These are phyloP conservation scores for Drosophila persimilis DNA, from an alignment of 1,140 invertebrate species.

Conservation along the genomic window DNA sequence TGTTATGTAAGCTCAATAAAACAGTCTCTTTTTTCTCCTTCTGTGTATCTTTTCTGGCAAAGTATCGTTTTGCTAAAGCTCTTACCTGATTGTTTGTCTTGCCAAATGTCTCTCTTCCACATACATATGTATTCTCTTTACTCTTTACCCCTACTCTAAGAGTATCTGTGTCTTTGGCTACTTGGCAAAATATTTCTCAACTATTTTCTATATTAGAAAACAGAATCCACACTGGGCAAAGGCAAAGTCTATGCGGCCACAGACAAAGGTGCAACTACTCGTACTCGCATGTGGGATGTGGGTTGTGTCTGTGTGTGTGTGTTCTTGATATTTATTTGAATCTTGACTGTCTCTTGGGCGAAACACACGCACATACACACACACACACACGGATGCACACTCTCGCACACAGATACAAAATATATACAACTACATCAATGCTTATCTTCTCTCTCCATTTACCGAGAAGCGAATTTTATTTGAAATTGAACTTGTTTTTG, in stretches of 20 bases:
- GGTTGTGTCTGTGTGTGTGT: conserved; percentile 17
- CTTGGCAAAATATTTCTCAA: conserved; percentile 77
- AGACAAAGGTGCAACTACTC: conserved; percentile 65
- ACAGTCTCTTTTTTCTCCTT: conserved; percentile 32
- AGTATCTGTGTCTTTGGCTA: conserved; percentile 53
- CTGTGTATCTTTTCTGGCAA: conserved; percentile 19
- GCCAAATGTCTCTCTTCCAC: conserved; percentile 62
- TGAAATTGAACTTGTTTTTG: conserved; percentile 81
- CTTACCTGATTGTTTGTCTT: conserved; percentile 81
- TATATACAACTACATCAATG: conserved; percentile 12
- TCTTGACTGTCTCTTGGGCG: conserved; percentile 71
- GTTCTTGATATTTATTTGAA: conserved; percentile 78
- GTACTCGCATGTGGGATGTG: conserved; percentile 20
- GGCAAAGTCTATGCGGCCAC: not conserved
- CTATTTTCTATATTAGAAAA: conserved; percentile 80
- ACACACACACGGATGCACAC: not conserved
- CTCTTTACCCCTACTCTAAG: too few species aligned
- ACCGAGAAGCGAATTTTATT: conserved; percentile 72
- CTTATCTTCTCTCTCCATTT: conserved; percentile 56
- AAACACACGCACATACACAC: conserved; percentile 14
- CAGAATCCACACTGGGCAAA: conserved; percentile 62
- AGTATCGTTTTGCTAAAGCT: conserved; percentile 67
- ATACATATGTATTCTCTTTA: conserved; percentile 20
- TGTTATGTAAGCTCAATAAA: conserved; percentile 76
- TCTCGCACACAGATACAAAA: conserved; percentile 13